phyloP scores from a whole-genome alignment of 2,797 vertebrate genomes.

The Muscicapa comitata region DNA sequence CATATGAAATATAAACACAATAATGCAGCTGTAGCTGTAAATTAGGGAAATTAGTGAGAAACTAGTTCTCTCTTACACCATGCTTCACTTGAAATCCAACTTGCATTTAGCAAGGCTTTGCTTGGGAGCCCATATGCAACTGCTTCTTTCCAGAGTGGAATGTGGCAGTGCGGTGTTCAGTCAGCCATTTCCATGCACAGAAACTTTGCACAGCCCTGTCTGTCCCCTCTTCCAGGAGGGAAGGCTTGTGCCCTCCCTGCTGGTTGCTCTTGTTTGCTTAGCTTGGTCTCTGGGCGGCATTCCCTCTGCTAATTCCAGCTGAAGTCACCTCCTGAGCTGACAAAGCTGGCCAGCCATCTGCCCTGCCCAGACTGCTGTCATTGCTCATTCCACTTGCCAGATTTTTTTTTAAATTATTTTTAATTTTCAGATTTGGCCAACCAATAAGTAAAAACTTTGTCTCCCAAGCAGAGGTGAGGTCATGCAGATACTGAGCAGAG shows the following conservation, averaged over 20 bases:
- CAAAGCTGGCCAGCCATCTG: constrained; percentile 16
- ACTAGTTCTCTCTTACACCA: background rate
- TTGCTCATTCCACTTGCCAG: constrained; percentile 31
- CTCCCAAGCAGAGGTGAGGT: constrained; percentile 55
- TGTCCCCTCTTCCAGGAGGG: background rate
- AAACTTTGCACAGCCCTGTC: background rate
- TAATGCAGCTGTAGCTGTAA: background rate
- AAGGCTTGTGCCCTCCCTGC: background rate
- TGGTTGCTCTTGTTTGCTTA: background rate
- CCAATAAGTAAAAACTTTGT: constrained; percentile 56
- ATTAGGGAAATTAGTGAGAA: background rate
- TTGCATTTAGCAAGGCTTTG: background rate
- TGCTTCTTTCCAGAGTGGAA: rapidly evolving
- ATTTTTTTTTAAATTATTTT: background rate
- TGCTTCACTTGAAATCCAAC: background rate
- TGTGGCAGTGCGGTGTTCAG: background rate
- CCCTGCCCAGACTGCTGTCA: constrained; percentile 49
- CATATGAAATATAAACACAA: background rate
- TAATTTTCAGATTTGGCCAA: constrained; percentile 30
- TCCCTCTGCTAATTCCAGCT: constrained; percentile 55
- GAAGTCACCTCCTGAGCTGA: constrained; percentile 60
- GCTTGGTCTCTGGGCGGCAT: background rate
- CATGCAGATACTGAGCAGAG: constrained; percentile 40
- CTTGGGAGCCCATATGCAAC: background rate
- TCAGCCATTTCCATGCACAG: background rate